These are phyloP conservation scores for Knipowitschia caucasica DNA, from an alignment of 2,797 vertebrate genomes.

Conservation along the genomic window DNA sequence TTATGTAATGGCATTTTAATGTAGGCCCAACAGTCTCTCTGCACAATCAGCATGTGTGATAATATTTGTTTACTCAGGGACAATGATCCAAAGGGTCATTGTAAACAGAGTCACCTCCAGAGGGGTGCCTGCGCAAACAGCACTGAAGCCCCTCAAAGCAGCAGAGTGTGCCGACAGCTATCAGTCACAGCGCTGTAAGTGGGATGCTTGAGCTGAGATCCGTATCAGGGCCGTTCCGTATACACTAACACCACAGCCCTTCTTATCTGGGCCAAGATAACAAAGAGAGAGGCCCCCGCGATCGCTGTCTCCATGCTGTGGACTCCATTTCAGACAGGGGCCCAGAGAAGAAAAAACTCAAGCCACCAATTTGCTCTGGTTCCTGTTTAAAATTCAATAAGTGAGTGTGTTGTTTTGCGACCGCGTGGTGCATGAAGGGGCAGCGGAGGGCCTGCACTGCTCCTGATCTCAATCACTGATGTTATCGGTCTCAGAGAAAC, in stretches of 20 bases:
- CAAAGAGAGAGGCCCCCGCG: slow-evolving; percentile 57
- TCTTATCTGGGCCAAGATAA: slow-evolving; percentile 76
- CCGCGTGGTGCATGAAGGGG: slow-evolving; percentile 44
- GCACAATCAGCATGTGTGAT: slow-evolving; percentile 40
- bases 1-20: background rate
- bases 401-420: slow-evolving; percentile 55
- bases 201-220: slow-evolving; percentile 78
- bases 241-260: slow-evolving; percentile 77
- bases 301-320: slow-evolving; percentile 38
- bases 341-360: slow-evolving; percentile 31
- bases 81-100: slow-evolving; percentile 38
- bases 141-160: slow-evolving; percentile 28
- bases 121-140: slow-evolving; percentile 53
- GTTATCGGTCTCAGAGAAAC: slow-evolving; percentile 61
- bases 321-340: slow-evolving; percentile 51
- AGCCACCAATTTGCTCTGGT: slow-evolving; percentile 60
- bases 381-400: slow-evolving; percentile 74
- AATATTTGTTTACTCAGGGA: slow-evolving; percentile 44
- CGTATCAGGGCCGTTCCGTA: slow-evolving; percentile 73
- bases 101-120: slow-evolving; percentile 59
- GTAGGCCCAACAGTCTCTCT: background rate
- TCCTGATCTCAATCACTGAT: slow-evolving; percentile 68
- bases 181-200: slow-evolving; percentile 77
- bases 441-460: slow-evolving; percentile 47
- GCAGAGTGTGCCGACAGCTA: slow-evolving; percentile 66